Conservation (phyloP, 2,888 invertebrate species). For the Muscina levida region DNA sequence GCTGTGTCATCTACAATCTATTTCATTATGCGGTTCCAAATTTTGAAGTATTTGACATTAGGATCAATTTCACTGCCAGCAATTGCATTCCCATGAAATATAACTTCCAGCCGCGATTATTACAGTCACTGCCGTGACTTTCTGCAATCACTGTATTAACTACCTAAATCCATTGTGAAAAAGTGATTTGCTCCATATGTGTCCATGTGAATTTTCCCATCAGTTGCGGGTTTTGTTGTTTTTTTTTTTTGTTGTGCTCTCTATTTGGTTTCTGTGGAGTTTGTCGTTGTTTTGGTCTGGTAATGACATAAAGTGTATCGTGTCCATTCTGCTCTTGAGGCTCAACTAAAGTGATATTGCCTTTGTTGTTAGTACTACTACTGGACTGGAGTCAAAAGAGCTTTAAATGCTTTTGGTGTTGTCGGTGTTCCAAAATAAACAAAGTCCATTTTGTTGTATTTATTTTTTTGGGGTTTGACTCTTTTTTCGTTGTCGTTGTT, state of each 20-base stretch:
- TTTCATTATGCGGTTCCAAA: too few relatives aligned
- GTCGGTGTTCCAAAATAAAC: constrained; percentile 28
- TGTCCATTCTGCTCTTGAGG: constrained; percentile 42
- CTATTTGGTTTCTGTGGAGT: constrained; percentile 52
- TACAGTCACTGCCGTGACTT: too few relatives aligned
- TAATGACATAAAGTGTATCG: constrained; percentile 59
- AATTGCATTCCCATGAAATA: too few relatives aligned
- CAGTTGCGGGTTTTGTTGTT: constrained; percentile 44
- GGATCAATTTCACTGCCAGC: too few relatives aligned
- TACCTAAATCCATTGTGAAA: background rate
- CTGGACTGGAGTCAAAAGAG: too few relatives aligned
- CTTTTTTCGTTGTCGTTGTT: too few relatives aligned
- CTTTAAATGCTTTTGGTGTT: constrained; percentile 39
- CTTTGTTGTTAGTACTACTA: constrained; percentile 20
- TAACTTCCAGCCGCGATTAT: too few relatives aligned
- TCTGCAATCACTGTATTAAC: too few relatives aligned
- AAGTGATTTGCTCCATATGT: constrained; percentile 16
- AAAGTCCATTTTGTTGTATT: constrained; percentile 14
- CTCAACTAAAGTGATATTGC: constrained; percentile 45
- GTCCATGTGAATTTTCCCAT: constrained; percentile 61
- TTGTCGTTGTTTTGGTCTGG: constrained; percentile 49
- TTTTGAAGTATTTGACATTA: too few relatives aligned
- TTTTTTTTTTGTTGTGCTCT: too few relatives aligned
- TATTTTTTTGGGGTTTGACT: constrained; percentile 9
- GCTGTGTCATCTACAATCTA: too few relatives aligned